Percentiles rank a stretch among this genome's conserved stretches.
Evolutionary conservation across 2,113 vertebrate genomes (phyloP).

Genomic region (Pantherophis guttatus): DNA sequence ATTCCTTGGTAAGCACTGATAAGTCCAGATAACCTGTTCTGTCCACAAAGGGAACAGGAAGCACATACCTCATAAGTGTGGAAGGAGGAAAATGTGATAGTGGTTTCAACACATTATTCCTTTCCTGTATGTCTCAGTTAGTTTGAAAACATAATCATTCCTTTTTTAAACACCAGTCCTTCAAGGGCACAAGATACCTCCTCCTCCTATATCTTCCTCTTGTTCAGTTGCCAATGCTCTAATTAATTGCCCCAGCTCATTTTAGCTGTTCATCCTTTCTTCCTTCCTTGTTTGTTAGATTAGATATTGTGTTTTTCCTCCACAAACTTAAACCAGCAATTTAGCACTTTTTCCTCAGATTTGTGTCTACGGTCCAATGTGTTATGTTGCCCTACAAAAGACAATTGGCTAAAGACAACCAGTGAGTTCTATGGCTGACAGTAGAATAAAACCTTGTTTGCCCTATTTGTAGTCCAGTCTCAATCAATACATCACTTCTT

Average conservation of each 20-base stretch:
- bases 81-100: not conserved
- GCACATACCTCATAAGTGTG: not conserved
- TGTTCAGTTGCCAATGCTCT: not conserved
- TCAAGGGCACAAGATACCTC: not conserved
- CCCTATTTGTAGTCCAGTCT: not conserved
- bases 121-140: not conserved
- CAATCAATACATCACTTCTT: not conserved
- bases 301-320: not conserved
- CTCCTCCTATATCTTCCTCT: not conserved
- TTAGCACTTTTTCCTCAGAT: not conserved
- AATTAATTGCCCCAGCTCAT: not conserved
- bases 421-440: not conserved
- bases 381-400: not conserved
- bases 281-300: not conserved
- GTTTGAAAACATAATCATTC: not conserved
- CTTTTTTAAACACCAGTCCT: not conserved
- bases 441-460: not conserved
- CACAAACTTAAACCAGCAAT: not conserved
- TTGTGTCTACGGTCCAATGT: not conserved
- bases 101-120: not conserved
- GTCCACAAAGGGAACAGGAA: not conserved
- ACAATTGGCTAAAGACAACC: not conserved
- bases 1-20: not conserved
- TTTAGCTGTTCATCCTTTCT: not conserved
- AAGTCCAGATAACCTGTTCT: not conserved